phyloP scores from a whole-genome alignment of 2,797 vertebrate genomes.

The Pangasius macronema region DNA sequence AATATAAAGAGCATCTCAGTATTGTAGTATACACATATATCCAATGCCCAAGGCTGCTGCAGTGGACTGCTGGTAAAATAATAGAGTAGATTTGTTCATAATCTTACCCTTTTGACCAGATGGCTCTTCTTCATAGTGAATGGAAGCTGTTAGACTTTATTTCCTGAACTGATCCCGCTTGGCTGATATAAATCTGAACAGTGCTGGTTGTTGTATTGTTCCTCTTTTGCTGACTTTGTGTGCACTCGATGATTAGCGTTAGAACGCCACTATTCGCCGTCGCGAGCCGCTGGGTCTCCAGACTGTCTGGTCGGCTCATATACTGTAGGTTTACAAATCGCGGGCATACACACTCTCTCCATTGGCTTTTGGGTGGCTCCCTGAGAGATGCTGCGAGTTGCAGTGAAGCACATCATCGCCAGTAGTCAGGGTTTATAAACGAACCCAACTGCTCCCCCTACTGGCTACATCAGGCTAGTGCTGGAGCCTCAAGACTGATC shows the following conservation, averaged over 20 bases:
- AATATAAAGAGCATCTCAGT: background rate
- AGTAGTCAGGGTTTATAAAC: background rate
- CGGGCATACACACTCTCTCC: slow-evolving; percentile 57
- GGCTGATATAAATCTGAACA: background rate
- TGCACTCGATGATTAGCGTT: background rate
- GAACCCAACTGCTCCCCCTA: slow-evolving; percentile 59
- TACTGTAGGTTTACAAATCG: slow-evolving; percentile 45
- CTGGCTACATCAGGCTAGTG: slow-evolving; percentile 23
- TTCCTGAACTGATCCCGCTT: slow-evolving; percentile 17
- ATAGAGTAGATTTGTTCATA: background rate
- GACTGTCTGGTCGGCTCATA: background rate
- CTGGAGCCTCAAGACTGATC: background rate
- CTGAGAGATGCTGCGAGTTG: slow-evolving; percentile 45
- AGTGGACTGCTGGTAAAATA: background rate
- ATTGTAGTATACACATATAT: background rate
- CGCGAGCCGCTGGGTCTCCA: background rate
- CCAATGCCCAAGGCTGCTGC: background rate
- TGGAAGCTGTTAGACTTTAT: slow-evolving; percentile 28
- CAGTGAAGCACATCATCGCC: slow-evolving; percentile 20
- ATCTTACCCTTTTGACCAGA: slow-evolving; percentile 64
- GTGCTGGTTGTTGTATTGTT: background rate
- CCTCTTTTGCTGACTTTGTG: background rate
- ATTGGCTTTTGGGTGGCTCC: slow-evolving; percentile 49
- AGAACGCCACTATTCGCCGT: background rate
- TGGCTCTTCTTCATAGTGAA: slow-evolving; percentile 66